These are phyloP conservation scores for Syndactyla subalaris DNA, from an alignment of 2,797 vertebrate genomes.

Conservation along the genomic window DNA sequence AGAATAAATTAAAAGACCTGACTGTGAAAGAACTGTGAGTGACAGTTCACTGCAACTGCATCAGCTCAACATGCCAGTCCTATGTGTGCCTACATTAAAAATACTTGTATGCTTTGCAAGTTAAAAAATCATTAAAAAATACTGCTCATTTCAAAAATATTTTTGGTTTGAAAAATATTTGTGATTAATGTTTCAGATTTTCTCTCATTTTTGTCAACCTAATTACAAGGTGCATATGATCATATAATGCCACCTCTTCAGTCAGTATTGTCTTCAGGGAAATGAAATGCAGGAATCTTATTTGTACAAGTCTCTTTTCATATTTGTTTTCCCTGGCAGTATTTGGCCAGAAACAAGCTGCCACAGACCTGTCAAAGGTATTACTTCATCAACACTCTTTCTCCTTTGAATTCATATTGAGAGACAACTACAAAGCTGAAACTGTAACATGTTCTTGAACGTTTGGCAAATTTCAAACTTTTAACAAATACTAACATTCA, in stretches of 20 bases:
- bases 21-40: constrained; percentile 61
- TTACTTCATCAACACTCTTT: background rate
- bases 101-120: background rate
- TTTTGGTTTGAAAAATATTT: background rate
- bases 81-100: background rate
- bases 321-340: background rate
- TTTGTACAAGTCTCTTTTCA: background rate
- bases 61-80: constrained; percentile 9
- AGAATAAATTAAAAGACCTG: constrained; percentile 78
- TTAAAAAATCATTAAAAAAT: background rate
- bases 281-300: background rate
- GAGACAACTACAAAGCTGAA: background rate
- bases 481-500: background rate
- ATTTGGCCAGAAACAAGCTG: background rate
- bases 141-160: background rate
- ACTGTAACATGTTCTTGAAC: fast-evolving
- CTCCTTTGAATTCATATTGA: background rate
- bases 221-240: background rate
- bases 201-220: background rate
- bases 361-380: background rate
- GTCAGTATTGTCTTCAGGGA: background rate
- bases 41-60: constrained; percentile 35
- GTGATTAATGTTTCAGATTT: background rate
- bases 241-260: background rate
- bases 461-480: background rate